Evolutionary conservation across 2,113 vertebrate species (phyloP).

Genomic region (Nansenia antarctica): DNA sequence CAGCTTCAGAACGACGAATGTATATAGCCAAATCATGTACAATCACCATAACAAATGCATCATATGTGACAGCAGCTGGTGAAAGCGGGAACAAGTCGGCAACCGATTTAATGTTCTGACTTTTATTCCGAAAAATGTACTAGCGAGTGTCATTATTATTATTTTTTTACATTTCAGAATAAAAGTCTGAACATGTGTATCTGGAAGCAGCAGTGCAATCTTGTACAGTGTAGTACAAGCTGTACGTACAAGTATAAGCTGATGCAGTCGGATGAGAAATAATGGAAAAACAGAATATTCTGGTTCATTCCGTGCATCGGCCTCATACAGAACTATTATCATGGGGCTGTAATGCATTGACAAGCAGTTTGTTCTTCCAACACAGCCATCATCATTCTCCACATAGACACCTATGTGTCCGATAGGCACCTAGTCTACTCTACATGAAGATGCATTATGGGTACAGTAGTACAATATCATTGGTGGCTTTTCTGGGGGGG

Average conservation of each 20-base stretch:
- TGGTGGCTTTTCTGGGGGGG: conserved; percentile 16
- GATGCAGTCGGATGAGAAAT: background rate
- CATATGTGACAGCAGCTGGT: too few relatives aligned
- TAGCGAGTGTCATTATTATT: too few relatives aligned
- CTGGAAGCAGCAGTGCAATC: conserved; percentile 7
- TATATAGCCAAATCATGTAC: background rate
- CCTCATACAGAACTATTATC: conserved; percentile 7
- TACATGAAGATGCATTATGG: conserved; percentile 33
- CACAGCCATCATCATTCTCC: conserved; percentile 45
- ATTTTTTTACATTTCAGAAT: too few relatives aligned
- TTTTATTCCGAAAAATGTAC: too few relatives aligned
- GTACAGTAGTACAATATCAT: conserved; percentile 7
- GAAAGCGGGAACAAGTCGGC: too few relatives aligned
- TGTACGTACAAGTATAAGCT: conserved; percentile 15
- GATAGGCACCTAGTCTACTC: conserved; percentile 38
- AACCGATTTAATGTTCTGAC: too few relatives aligned
- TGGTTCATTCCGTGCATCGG: background rate
- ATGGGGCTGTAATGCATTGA: background rate
- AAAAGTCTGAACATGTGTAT: too few relatives aligned
- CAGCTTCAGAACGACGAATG: background rate
- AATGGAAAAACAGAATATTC: background rate
- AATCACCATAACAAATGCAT: background rate
- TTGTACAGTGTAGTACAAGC: too few relatives aligned
- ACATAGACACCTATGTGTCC: conserved; percentile 27
- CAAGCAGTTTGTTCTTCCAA: conserved; percentile 11